Base-by-base conservation (phyloP, 1,140 invertebrate species). In the Philaenus spumarius region DNA sequence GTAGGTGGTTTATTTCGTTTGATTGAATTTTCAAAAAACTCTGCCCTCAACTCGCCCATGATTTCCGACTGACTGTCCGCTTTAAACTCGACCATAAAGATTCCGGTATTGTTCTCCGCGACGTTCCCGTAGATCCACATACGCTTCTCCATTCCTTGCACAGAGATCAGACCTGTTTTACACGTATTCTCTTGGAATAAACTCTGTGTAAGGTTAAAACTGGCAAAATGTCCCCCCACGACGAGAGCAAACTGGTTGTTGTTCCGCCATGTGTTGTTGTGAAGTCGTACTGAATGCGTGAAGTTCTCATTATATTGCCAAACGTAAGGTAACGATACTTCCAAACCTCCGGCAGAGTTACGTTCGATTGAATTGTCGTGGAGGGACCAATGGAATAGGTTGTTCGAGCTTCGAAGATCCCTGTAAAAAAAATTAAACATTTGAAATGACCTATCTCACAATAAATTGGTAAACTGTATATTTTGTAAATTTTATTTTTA, bases 81-180 rank as follows among this genome's bases (percentile, higher is more conserved):
- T 58, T 84, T 82, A 67, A 98, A 92, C 68, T 96, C 87, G 1
- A 97, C 78, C 76, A 97, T 87, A 67, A 84, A 92, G n/a, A 80
- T 78, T 0, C 89, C 92, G 46, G 76, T 82, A 69, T 99, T 99
- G 19, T 80, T 76, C 62, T 84, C 79, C 37, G 99, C 89, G 51
- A 66, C 62, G 68, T 89, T 87, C 69, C 76, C 87, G 82, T 66
- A 82, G 71, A 81, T 88, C 23, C 83, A 77, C 73, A 98, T 80
- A 65, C 89, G 85, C 73, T 99, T 99, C 72, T 99, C 97, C 94
- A 98, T 99, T 14, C 97, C 97, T 54, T 82, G 78, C 3, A 99
- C 77, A 0, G 86, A 82, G 2, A 99, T 78, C 14, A 99, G 72
- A 0, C 96, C 91, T 9, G 72, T 77, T 55, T 84, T 82, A 66